Evolutionary conservation across 1,140 invertebrate species (phyloP).

Genomic region (Eurytemora carolleeae): DNA sequence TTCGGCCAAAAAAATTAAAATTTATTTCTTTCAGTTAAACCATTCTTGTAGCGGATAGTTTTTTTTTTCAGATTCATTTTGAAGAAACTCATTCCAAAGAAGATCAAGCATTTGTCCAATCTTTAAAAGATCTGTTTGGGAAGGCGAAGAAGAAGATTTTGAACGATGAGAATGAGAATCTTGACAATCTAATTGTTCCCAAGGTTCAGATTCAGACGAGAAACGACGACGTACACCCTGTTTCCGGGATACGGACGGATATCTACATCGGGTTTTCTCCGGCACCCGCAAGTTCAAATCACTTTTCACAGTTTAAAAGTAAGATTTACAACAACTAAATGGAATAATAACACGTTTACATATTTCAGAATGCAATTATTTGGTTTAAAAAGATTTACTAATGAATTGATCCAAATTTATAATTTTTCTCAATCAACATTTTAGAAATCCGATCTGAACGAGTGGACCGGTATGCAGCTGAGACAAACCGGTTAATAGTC

Average conservation of each 20-base stretch:
- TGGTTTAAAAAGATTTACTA: too few relatives aligned
- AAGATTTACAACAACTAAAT: too few relatives aligned
- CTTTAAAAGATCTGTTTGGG: slow-evolving; percentile 3
- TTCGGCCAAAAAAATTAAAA: too few relatives aligned
- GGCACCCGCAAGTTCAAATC: not conserved
- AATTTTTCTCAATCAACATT: not conserved
- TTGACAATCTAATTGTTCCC: too few relatives aligned
- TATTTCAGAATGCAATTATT: too few relatives aligned
- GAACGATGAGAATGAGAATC: not conserved
- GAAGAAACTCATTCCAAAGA: slow-evolving; percentile 12
- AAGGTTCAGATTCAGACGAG: too few relatives aligned
- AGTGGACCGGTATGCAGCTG: slow-evolving; percentile 71
- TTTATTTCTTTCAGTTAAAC: too few relatives aligned
- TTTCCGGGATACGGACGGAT: not conserved
- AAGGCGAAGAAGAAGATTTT: slow-evolving; percentile 8
- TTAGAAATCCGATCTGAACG: slow-evolving; percentile 23
- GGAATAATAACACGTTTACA: too few relatives aligned
- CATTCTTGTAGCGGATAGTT: too few relatives aligned
- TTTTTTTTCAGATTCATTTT: slow-evolving; percentile 10
- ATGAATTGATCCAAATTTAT: too few relatives aligned
- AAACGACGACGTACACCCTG: too few relatives aligned
- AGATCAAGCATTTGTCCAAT: slow-evolving; percentile 1
- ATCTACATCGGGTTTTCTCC: not conserved
- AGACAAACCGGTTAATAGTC: slow-evolving; percentile 88
- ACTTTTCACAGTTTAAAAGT: not conserved